Percentiles rank a stretch among this genome's conserved stretches.
Evolutionary conservation across 2,888 invertebrate species (phyloP).

Genomic region (Polia nebulosa): DNA sequence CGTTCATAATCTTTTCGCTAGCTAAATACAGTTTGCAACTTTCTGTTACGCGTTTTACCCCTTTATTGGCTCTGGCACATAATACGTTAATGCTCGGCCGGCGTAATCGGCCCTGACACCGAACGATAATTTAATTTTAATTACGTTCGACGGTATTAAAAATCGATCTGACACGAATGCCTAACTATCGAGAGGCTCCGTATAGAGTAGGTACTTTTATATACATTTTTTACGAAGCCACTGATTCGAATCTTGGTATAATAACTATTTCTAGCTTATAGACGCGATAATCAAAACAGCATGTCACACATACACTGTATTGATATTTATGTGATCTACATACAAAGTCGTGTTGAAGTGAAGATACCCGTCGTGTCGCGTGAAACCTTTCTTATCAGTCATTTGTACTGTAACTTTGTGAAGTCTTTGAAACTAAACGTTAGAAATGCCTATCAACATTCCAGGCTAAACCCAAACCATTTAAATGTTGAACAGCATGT

Average conservation of each 20-base stretch:
- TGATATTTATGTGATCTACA: constrained; percentile 36
- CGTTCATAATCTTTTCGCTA: constrained; percentile 43
- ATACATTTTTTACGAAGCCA: constrained; percentile 13
- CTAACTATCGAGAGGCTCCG: constrained; percentile 11
- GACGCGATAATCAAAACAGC: neutral
- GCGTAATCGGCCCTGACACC: constrained; percentile 59
- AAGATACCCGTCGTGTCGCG: constrained; percentile 28
- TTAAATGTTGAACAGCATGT: constrained; percentile 7
- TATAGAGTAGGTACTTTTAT: constrained; percentile 19
- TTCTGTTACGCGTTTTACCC: constrained; percentile 54
- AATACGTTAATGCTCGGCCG: constrained; percentile 35
- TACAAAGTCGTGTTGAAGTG: constrained; percentile 25
- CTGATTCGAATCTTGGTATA: constrained; percentile 13
- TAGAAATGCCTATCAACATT: constrained; percentile 34
- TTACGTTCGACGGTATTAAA: constrained; percentile 44
- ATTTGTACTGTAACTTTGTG: constrained; percentile 44
- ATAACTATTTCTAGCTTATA: constrained; percentile 9
- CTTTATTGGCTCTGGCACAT: constrained; percentile 37
- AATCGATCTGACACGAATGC: constrained; percentile 47
- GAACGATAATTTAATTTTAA: constrained; percentile 55
- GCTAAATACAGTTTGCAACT: constrained; percentile 42
- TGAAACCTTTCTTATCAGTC: constrained; percentile 44
- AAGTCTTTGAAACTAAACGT: constrained; percentile 40
- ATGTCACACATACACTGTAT: constrained; percentile 23
- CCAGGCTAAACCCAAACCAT: constrained; percentile 17